Evolutionary conservation across 2,113 vertebrate species (phyloP).

Genomic region (Corythaeola cristata): DNA sequence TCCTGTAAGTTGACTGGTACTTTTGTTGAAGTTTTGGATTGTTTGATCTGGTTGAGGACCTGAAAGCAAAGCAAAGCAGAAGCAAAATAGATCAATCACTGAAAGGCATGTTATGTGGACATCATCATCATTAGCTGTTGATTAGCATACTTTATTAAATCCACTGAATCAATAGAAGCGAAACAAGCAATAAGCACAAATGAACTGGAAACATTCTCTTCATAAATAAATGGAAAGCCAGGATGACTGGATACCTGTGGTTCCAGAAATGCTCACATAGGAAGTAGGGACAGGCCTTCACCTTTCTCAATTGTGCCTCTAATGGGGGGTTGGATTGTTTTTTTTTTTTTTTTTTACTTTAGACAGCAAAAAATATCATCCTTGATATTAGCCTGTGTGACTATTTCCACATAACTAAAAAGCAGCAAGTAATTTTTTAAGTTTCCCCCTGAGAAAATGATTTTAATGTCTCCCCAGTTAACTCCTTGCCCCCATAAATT

Average conservation of each 20-base stretch:
- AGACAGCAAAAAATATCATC: not conserved
- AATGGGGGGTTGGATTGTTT: not conserved
- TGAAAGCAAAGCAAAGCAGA: constrained; percentile 48
- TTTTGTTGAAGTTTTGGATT: constrained; percentile 64
- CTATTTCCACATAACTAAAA: not conserved
- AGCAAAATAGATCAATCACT: not conserved
- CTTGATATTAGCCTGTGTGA: not conserved
- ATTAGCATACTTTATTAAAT: not conserved
- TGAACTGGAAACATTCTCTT: not conserved
- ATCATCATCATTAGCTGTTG: not conserved
- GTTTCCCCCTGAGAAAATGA: not conserved
- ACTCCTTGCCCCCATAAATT: not conserved
- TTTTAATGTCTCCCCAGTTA: not conserved
- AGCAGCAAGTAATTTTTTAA: not conserved
- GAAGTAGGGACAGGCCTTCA: not conserved
- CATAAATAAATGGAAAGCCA: not conserved
- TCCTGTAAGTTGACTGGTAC: constrained; percentile 65
- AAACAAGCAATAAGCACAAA: not conserved
- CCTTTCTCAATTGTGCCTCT: not conserved
- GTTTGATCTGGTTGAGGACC: constrained; percentile 73
- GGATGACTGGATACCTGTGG: not conserved
- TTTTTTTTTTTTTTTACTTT: not conserved
- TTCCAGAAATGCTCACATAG: not conserved
- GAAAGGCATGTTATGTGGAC: not conserved
- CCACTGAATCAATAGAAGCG: not conserved